Evolutionary conservation across 2,113 vertebrate genomes (phyloP).

Genomic region (Callionymus lyra): DNA sequence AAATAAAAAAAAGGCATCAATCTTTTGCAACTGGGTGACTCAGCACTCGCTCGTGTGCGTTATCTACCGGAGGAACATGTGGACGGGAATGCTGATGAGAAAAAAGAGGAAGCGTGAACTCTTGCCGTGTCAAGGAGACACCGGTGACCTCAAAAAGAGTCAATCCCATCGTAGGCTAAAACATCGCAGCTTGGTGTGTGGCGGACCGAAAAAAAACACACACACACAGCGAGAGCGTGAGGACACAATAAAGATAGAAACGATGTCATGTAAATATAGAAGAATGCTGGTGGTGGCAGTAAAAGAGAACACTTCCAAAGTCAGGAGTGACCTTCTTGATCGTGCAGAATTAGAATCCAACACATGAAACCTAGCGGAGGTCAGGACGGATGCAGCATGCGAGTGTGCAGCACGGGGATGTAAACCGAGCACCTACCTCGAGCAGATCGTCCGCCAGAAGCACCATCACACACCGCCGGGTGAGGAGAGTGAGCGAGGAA

Average conservation of each 20-base stretch:
- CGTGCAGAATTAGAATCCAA: slow-evolving; percentile 9
- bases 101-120: slow-evolving; percentile 2
- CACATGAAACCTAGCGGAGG: background rate
- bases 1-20: too few species aligned
- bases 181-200: background rate
- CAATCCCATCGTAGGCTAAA: slow-evolving; percentile 6
- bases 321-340: slow-evolving; percentile 7
- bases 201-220: background rate
- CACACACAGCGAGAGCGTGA: background rate
- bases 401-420: slow-evolving; percentile 5
- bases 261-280: too few species aligned
- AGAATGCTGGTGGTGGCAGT: background rate
- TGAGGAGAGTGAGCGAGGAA: slow-evolving; percentile 3
- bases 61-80: slow-evolving; percentile 9
- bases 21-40: slow-evolving; percentile 16
- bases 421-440: slow-evolving; percentile 47
- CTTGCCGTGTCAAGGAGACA: slow-evolving; percentile 39
- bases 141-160: slow-evolving; percentile 12
- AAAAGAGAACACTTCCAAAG: too few species aligned
- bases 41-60: slow-evolving; percentile 6
- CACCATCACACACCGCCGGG: slow-evolving; percentile 32
- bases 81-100: slow-evolving; percentile 33
- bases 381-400: slow-evolving; percentile 6
- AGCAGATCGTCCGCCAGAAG: slow-evolving; percentile 24
- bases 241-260: too few species aligned